Conservation (phyloP, 2,888 invertebrate genomes). For the Beris morrisii region DNA sequence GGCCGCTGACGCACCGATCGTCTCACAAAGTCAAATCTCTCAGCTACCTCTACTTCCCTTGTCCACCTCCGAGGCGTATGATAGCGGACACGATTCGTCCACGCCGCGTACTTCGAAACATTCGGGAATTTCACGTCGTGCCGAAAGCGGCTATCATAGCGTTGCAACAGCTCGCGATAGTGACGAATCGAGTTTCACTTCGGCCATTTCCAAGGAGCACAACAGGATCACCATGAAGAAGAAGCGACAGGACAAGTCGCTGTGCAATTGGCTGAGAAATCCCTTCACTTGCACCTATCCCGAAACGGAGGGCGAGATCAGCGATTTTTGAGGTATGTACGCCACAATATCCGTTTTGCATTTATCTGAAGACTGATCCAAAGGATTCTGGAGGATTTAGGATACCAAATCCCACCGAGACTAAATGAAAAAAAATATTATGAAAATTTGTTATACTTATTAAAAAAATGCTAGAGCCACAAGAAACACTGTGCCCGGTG, state of each 20-base stretch:
- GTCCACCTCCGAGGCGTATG: slow-evolving; percentile 70
- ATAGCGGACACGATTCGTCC: slow-evolving; percentile 82
- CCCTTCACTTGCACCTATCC: slow-evolving; percentile 78
- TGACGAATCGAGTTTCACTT: slow-evolving; percentile 85
- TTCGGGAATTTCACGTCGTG: slow-evolving; percentile 76
- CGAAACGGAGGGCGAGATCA: slow-evolving; percentile 69
- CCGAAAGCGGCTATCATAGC: slow-evolving; percentile 90
- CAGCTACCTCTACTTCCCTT: slow-evolving; percentile 52
- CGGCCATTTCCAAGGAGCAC: slow-evolving; percentile 58
- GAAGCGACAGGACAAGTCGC: slow-evolving; percentile 72
- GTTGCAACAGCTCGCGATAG: slow-evolving; percentile 76
- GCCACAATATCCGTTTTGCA: slow-evolving; percentile 5
- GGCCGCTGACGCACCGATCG: slow-evolving; percentile 44
- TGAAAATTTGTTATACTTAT: slow-evolving; percentile 7
- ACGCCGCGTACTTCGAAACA: slow-evolving; percentile 81
- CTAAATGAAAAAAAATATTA: slow-evolving; percentile 2
- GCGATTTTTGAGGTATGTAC: slow-evolving; percentile 59
- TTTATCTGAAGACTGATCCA: slow-evolving; percentile 16
- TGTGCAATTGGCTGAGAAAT: slow-evolving; percentile 75
- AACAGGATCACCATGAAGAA: slow-evolving; percentile 57
- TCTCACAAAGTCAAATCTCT: slow-evolving; percentile 49
- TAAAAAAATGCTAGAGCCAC: too few species aligned
- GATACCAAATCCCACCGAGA: slow-evolving; percentile 17
- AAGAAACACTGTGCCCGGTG: slow-evolving; percentile 29
- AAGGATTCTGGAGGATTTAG: not conserved